These are phyloP conservation scores for Sacculina carcini DNA, from an alignment of 2,888 invertebrate genomes.

Conservation along the genomic window DNA sequence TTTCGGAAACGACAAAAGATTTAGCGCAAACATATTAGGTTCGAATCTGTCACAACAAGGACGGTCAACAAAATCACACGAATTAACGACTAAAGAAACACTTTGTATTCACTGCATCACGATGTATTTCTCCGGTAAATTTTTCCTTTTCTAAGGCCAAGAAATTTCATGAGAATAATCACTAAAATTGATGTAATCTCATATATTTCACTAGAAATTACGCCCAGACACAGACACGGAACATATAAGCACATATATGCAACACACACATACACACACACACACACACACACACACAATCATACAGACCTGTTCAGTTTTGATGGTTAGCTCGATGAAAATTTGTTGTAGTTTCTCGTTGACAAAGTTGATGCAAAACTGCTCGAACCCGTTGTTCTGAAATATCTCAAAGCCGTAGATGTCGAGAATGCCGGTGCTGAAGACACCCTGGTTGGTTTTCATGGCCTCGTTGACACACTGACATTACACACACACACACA, in stretches of 20 bases:
- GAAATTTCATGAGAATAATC: no score
- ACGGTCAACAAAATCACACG: not conserved
- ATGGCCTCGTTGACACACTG: conserved; percentile 36
- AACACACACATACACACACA: no score
- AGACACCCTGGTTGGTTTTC: conserved; percentile 24
- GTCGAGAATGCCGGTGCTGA: conserved; percentile 34
- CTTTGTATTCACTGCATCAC: no score
- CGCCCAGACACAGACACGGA: not conserved
- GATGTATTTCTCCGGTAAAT: no score
- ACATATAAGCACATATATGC: no score
- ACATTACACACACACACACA: conserved; percentile 14
- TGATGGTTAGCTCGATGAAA: conserved; percentile 39
- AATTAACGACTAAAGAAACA: not conserved
- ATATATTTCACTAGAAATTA: not conserved
- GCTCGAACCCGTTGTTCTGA: conserved; percentile 38
- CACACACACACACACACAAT: no score
- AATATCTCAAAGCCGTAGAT: conserved; percentile 46
- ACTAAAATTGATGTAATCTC: no score
- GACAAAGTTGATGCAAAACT: conserved; percentile 42
- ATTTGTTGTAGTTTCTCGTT: conserved; percentile 44
- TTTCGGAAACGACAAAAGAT: no score
- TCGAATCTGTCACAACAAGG: no score
- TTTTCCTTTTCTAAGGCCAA: no score
- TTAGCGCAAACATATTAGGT: no score
- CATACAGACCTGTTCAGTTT: conserved; percentile 33